These are phyloP conservation scores for Notolepis coatsorum DNA, from an alignment of 2,797 vertebrate genomes.

Conservation along the genomic window DNA sequence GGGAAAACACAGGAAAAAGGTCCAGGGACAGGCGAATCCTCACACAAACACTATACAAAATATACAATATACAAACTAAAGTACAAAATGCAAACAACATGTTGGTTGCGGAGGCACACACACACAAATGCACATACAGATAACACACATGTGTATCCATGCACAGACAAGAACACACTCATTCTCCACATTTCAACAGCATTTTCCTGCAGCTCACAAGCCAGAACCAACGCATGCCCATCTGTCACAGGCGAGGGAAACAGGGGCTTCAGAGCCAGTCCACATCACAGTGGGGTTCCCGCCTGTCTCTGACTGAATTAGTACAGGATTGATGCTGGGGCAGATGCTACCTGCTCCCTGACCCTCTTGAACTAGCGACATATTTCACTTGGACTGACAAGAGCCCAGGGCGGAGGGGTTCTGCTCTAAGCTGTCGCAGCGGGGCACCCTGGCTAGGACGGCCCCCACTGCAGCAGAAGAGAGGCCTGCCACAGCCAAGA, in stretches of 20 bases:
- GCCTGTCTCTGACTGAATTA: conserved; percentile 23
- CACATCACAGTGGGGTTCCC: conserved; percentile 13
- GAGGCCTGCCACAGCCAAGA: too few relatives aligned
- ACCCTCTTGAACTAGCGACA: conserved; percentile 25
- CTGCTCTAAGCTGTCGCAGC: conserved; percentile 11
- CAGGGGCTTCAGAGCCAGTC: conserved; percentile 12
- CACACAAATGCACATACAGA: not conserved
- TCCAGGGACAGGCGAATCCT: too few relatives aligned
- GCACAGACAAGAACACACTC: not conserved
- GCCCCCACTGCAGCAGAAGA: not conserved
- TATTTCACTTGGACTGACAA: conserved; percentile 43
- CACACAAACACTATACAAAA: too few relatives aligned
- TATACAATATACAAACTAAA: too few relatives aligned
- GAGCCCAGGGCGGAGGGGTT: conserved; percentile 12
- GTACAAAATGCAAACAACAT: too few relatives aligned
- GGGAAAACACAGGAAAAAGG: too few relatives aligned
- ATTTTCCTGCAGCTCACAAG: conserved; percentile 6
- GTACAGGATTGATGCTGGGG: conserved; percentile 19
- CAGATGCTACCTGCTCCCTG: conserved; percentile 11
- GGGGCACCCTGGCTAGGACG: not conserved
- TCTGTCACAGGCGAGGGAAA: conserved; percentile 49
- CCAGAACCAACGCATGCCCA: conserved; percentile 25
- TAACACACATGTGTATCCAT: too few relatives aligned
- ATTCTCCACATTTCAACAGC: conserved; percentile 6
- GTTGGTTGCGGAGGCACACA: not conserved